Base-by-base conservation (phyloP, 2,888 invertebrate species). In the Dione juno region DNA sequence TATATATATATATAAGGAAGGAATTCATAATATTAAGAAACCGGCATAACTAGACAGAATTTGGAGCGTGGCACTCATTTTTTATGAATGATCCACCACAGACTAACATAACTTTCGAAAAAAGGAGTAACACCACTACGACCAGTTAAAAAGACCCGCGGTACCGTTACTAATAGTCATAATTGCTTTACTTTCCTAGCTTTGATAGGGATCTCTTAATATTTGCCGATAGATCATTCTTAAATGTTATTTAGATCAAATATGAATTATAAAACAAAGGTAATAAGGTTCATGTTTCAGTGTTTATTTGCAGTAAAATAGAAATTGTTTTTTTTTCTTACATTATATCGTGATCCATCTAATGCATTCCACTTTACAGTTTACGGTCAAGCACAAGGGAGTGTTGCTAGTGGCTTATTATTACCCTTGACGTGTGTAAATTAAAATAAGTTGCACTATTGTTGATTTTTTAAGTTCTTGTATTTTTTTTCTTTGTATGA, bases 371-470 rank as follows among this genome's bases (percentile, higher is more conserved):
- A 88, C 88, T 90, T 84, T 81, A 57, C 37, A 37, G 57, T 57
- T 89, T 90, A 91, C 87, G 90, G 92, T 90, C 91, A 92, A 91
- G 90, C 86, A 80, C 86, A 78, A 75, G 57, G 28, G 1, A 67
- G 85, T 88, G 89, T 88, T 84, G 82, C 86, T 77, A 84, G 80
- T 37, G 1, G 52, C 1, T 37, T 13, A 37, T 14, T 40, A 54
- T 66, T 67, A 53, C 45, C 69, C 48, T 48, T 41, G 28, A n/a
- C 45, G 48, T 21, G 19, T 11, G 63, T 35, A 43, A 54, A 48
- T n/a, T 45, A 35, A n/a, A n/a, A n/a, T n/a, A n/a, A n/a, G n/a
- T n/a, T n/a, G n/a, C n/a, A n/a, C n/a, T n/a, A n/a, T n/a, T n/a
- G n/a, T n/a, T n/a, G n/a, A n/a, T n/a, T n/a, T 13, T 43, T 54